Percentiles rank a stretch among this genome's conserved stretches.
Conservation (phyloP, 1,140 invertebrate genomes). For the Asobara japonica region DNA sequence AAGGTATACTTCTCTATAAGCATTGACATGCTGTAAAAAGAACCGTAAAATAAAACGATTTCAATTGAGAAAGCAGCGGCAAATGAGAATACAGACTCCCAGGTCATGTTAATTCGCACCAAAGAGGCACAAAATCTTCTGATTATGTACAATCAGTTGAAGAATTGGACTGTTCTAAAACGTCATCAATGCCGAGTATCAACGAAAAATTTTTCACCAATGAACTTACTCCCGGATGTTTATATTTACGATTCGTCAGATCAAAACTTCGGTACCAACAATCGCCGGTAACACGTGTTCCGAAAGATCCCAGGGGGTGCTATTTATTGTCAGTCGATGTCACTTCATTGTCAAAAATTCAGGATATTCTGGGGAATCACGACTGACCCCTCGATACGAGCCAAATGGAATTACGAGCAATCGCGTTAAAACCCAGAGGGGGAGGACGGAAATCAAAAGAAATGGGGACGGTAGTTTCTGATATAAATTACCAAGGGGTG, state of each 20-base stretch:
- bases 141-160: no score
- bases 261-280: not conserved
- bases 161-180: no score
- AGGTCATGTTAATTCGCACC: no score
- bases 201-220: no score
- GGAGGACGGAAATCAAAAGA: not conserved
- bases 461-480: not conserved
- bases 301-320: not conserved
- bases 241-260: not conserved
- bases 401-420: slow-evolving; percentile 26
- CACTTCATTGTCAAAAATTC: slow-evolving; percentile 6
- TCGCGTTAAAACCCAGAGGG: slow-evolving; percentile 11
- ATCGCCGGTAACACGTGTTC: not conserved
- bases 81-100: no score
- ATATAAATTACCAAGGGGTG: not conserved
- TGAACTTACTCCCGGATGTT: not conserved
- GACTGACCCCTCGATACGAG: not conserved
- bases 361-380: slow-evolving; percentile 7
- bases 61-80: no score
- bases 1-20: no score
- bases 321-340: not conserved
- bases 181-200: no score
- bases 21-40: no score
- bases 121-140: no score
- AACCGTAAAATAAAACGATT: no score